Evolutionary conservation across 2,797 vertebrate genomes (phyloP), one percentile per base, ranked within the genome.

Genomic region (Hybognathus amarus): DNA sequence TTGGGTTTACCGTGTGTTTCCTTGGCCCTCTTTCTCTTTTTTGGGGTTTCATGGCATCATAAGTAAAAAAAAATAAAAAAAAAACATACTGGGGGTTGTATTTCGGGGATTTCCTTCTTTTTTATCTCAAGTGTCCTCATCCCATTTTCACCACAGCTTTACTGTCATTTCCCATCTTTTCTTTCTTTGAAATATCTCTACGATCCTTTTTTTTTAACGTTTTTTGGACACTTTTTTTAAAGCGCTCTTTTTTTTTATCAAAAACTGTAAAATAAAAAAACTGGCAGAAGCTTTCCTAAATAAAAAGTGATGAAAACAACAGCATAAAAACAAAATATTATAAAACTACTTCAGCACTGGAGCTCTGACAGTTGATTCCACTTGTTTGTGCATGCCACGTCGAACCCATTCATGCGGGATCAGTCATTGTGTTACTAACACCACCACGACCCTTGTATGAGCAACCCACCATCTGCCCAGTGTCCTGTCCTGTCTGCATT

Each of bases 1-100:
- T 91, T 96, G 94, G 95, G 94, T 97, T 97, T 98, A 96, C 95
- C 92, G 95, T 98, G 96, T 93, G 92, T 93, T 94, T 93, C 90
- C 90, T 87, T 90, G 80, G 87, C 91, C 77, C 88, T 79, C 63
- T 83, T 87, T 81, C 56, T 87, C 92, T 93, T 92, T 90, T 91
- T 89, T 90, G 86, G 90, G 77, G 85, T 92, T 92, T 93, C 85
- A 90, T 90, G 91, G 71, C 85, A 92, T 52, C 61, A 82, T 81
- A 42, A 83, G 5, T 15, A 74, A 33, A 33, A 33, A 33, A 33
- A 33, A 30, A 78, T 22, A 10, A n/a, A 20, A 20, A 79, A 45
- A 24, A 67, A 22, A 73, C 54, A 83, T 42, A 59, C 22, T 88
- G 76, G 89, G 91, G 89, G 93, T 92, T 91, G 78, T 88, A 4